Percentiles rank a stretch among this genome's conserved stretches.
Conservation (phyloP, 1,140 invertebrate genomes). For the Papilio glaucus region DNA sequence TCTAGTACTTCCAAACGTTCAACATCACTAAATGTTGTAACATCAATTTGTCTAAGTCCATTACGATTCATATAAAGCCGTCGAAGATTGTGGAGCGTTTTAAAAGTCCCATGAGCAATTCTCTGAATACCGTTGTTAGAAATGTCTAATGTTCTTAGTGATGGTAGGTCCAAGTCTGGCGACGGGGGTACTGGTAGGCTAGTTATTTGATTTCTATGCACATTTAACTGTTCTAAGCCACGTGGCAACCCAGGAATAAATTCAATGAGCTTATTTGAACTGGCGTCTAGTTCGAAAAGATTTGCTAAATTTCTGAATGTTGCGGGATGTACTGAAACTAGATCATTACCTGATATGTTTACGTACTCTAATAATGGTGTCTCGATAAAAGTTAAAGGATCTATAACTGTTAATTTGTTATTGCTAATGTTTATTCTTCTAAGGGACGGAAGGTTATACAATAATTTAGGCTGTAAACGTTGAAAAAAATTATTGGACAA, state of each 20-base stretch:
- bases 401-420: conserved; percentile 89
- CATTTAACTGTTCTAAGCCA: conserved; percentile 90
- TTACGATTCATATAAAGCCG: conserved; percentile 92
- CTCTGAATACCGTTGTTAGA: conserved; percentile 90
- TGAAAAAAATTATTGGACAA: conserved; percentile 90
- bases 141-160: conserved; percentile 89
- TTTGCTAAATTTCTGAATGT: conserved; percentile 89
- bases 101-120: conserved; percentile 86
- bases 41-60: conserved; percentile 87
- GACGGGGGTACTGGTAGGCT: conserved; percentile 85
- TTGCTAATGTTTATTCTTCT: conserved; percentile 90
- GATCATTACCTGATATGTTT: conserved; percentile 90
- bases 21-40: conserved; percentile 88
- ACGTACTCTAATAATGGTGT: conserved; percentile 89
- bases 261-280: conserved; percentile 88
- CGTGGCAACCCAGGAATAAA: conserved; percentile 89
- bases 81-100: conserved; percentile 87
- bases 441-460: conserved; percentile 90
- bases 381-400: conserved; percentile 88
- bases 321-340: conserved; percentile 87
- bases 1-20: conserved; percentile 90
- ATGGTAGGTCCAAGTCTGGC: conserved; percentile 87
- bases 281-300: conserved; percentile 91
- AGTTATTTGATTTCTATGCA: conserved; percentile 89
- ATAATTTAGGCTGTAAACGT: conserved; percentile 87